Base-by-base conservation (phyloP, 92 coral and sea anemone species). In the Montipora capitata region DNA sequence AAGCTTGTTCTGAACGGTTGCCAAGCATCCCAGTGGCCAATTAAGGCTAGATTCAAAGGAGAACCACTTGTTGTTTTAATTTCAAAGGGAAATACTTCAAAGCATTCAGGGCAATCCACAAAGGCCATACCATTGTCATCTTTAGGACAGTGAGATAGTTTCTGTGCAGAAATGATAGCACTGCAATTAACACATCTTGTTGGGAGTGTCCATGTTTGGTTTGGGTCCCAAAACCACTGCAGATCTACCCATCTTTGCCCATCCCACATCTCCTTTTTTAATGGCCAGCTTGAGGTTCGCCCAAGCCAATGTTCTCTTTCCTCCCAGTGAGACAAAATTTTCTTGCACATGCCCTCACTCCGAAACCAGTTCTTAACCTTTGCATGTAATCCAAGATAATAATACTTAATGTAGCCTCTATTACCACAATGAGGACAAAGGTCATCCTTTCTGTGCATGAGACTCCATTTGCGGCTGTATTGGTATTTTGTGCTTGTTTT, bases 21-120 rank as follows among this genome's bases (percentile, higher is more conserved):
- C 90, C 90, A 90, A n/a, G 81, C 96, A 77, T 82, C 96, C 82
- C 86, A 93, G 79, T 89, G 96, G 48, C 93, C 96, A 40, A 93
- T 72, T 51, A 89, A 74, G 15, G 95, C 95, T 15, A 92, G 61
- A 77, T 89, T 88, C 18, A 88, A 63, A 13, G 94, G 89, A 58
- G 89, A 88, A 4, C 94, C 94, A 38, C 40, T 74, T 18, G 86
- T 69, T 27, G 40, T 67, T 72, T 87, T 82, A 17, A 72, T 20
- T 13, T 74, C 45, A 74, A 54, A 73, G 18, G 76, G 79, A 84
- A 88, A 71, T 56, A 52, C 52, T 41, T 74, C 70, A 58, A 85
- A 71, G 69, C 96, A 93, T 17, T 84, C 78, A 27, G 96, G 91
- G 58, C 91, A 93, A 40, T 81, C 91, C 3, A 89, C 91, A 42